phyloP scores from a whole-genome alignment of 2,888 invertebrate species.

The Automeris io region DNA sequence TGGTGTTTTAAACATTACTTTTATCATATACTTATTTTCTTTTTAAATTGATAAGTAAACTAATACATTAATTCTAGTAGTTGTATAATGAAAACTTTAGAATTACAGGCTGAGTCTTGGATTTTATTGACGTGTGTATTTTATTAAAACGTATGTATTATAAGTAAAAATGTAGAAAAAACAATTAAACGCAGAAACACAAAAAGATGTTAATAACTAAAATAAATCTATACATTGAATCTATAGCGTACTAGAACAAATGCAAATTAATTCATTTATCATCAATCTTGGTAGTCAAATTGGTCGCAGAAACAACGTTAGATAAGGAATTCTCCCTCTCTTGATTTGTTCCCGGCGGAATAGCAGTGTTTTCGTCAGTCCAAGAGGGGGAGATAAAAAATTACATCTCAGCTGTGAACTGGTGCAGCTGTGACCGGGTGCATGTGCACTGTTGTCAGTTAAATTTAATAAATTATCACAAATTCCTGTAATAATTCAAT shows the following conservation, averaged over 20 bases:
- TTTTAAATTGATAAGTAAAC: too few species aligned
- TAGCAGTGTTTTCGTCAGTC: constrained; percentile 39
- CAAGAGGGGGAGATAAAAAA: constrained; percentile 58
- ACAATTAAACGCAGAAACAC: neutral
- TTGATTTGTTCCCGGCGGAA: constrained; percentile 54
- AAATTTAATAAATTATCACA: constrained; percentile 70
- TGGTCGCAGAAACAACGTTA: constrained; percentile 40
- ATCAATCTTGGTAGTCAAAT: constrained; percentile 39
- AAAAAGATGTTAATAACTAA: neutral
- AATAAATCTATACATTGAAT: constrained; percentile 2
- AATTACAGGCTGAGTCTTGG: too few species aligned
- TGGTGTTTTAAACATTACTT: too few species aligned
- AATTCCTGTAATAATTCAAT: constrained; percentile 51
- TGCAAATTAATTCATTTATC: constrained; percentile 35
- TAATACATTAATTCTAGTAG: too few species aligned
- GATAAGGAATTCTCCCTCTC: constrained; percentile 41
- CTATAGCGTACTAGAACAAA: constrained; percentile 10
- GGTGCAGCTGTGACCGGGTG: constrained; percentile 57
- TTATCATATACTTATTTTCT: too few species aligned
- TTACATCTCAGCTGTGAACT: constrained; percentile 48
- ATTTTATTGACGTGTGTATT: too few species aligned
- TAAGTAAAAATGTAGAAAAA: neutral
- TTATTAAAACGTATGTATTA: neutral
- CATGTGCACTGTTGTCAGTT: constrained; percentile 54
- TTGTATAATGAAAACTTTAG: too few species aligned